phyloP scores from a whole-genome alignment of 2,888 invertebrate species.

The Zaprionus obscuricornis region DNA sequence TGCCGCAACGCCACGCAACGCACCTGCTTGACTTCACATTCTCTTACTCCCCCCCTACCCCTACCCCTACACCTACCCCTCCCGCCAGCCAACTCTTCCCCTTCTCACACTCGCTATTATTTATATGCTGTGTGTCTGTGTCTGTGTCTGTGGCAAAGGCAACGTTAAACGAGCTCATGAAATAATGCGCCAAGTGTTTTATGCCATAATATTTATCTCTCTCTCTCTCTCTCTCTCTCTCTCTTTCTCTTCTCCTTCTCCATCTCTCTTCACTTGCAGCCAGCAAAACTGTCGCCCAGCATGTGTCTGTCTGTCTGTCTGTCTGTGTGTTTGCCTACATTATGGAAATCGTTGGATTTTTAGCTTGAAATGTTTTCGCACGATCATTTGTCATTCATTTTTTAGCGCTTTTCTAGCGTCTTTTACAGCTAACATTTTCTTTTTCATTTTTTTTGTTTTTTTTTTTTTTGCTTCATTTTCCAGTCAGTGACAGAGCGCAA shows the following conservation, averaged over 20 bases:
- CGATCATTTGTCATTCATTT: conserved; percentile 81
- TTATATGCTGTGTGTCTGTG: conserved; percentile 59
- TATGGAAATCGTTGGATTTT: conserved; percentile 80
- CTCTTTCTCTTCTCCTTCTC: neutral
- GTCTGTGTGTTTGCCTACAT: conserved; percentile 41
- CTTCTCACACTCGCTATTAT: conserved; percentile 63
- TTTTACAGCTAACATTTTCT: conserved; percentile 30
- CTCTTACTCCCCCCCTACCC: neutral
- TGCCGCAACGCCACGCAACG: conserved; percentile 1
- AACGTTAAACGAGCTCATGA: conserved; percentile 71
- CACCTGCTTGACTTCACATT: neutral
- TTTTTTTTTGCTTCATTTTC: neutral
- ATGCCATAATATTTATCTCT: conserved; percentile 79
- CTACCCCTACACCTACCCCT: conserved; percentile 3
- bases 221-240: neutral
- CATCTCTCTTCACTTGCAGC: neutral
- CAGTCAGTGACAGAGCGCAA: conserved; percentile 22
- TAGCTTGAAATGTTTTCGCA: conserved; percentile 80
- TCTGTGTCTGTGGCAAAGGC: conserved; percentile 40
- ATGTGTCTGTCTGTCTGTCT: conserved; percentile 19
- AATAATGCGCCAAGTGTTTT: conserved; percentile 80
- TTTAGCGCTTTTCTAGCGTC: conserved; percentile 34
- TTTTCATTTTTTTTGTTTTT: conserved; percentile 34
- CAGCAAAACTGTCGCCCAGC: neutral
- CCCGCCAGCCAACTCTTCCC: too few relatives aligned